phyloP scores from a whole-genome alignment of 2,888 invertebrate species.

The Ophion ellenae region DNA sequence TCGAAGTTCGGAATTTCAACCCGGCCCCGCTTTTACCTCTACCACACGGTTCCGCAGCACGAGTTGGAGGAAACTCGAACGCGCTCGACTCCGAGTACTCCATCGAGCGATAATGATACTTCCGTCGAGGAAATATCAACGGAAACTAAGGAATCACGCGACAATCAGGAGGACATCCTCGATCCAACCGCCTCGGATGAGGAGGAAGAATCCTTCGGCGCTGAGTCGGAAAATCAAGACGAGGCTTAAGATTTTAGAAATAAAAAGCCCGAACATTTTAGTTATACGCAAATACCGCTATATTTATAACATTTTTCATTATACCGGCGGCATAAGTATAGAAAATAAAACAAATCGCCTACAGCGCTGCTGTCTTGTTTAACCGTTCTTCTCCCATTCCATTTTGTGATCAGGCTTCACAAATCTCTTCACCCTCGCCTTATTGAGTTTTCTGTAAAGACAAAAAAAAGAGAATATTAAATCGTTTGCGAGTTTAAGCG shows the following conservation, averaged over 20 bases:
- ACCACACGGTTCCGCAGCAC: neutral
- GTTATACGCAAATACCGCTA: neutral
- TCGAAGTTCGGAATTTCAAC: too few relatives aligned
- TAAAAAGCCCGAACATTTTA: neutral
- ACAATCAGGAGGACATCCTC: conserved; percentile 44
- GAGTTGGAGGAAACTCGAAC: conserved; percentile 7
- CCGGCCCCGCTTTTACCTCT: neutral
- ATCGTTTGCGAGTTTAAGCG: neutral
- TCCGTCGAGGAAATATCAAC: neutral
- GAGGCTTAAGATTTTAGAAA: conserved; percentile 15
- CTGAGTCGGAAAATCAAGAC: conserved; percentile 35
- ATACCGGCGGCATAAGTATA: conserved; percentile 21
- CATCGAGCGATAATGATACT: conserved; percentile 19
- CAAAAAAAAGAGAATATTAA: conserved; percentile 19
- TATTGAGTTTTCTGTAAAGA: conserved; percentile 87
- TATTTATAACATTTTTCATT: conserved; percentile 23
- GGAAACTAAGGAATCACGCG: conserved; percentile 37
- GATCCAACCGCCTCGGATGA: conserved; percentile 27
- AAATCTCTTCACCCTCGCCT: conserved; percentile 90
- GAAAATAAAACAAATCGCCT: conserved; percentile 17
- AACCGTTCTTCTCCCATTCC: conserved; percentile 83
- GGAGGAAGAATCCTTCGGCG: conserved; percentile 37
- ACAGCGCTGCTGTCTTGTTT: conserved; percentile 69
- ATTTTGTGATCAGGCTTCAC: conserved; percentile 86
- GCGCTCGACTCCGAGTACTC: neutral